These are phyloP conservation scores for Piaya cayana DNA, from an alignment of 2,113 vertebrate species.

Conservation along the genomic window DNA sequence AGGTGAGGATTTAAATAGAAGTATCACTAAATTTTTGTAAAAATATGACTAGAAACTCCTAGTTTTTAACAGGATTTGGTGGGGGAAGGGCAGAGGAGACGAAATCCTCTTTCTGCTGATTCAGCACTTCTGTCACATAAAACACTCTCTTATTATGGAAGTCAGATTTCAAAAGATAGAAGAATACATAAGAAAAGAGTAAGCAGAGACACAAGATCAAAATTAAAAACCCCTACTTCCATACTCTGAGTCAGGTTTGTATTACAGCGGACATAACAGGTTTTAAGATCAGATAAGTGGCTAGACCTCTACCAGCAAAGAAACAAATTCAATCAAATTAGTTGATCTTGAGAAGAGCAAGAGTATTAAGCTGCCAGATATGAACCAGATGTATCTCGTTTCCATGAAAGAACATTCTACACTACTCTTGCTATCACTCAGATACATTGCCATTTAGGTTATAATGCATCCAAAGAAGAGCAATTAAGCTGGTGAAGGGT, in stretches of 20 bases:
- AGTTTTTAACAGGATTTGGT: not conserved
- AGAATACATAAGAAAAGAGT: not conserved
- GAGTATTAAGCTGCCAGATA: not conserved
- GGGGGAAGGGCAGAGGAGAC: too few species aligned
- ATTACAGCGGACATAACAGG: accelerated
- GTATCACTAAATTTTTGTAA: not conserved
- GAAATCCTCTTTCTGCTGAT: not conserved
- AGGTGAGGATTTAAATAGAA: not conserved
- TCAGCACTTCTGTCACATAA: not conserved
- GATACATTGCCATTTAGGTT: not conserved
- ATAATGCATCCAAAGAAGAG: not conserved
- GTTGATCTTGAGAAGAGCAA: not conserved
- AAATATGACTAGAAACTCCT: not conserved
- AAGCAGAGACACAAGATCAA: not conserved
- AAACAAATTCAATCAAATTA: not conserved
- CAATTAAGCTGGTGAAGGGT: not conserved
- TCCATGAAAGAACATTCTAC: not conserved
- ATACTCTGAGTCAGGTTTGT: not conserved
- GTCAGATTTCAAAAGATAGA: not conserved
- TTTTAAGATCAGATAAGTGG: not conserved
- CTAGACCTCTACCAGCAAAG: not conserved
- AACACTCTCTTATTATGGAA: not conserved
- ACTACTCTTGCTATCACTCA: not conserved
- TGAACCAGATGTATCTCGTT: not conserved
- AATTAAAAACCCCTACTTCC: not conserved